Conservation (phyloP, 2,113 vertebrate species). For the Psittacula cyanocephala region DNA sequence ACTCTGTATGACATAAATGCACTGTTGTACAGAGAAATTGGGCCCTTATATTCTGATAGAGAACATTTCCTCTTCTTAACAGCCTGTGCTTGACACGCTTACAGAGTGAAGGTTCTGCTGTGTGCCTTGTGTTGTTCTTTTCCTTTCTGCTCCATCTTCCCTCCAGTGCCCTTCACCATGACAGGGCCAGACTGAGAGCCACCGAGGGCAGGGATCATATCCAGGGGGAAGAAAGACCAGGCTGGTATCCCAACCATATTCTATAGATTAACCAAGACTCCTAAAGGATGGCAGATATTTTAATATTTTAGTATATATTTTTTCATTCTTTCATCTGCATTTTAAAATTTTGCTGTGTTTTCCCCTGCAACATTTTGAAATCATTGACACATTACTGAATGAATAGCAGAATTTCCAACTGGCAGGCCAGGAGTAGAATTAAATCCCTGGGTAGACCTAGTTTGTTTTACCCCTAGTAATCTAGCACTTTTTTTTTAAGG, state of each 20-base stretch:
- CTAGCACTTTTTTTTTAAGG: not conserved
- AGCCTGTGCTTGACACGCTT: not conserved
- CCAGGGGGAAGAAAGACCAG: not conserved
- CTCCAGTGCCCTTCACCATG: not conserved
- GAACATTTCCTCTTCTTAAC: not conserved
- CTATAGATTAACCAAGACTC: not conserved
- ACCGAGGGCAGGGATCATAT: not conserved
- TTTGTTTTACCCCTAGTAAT: not conserved
- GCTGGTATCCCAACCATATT: not conserved
- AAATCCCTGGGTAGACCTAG: not conserved
- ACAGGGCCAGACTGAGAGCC: not conserved
- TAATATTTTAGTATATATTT: not conserved
- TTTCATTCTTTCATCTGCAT: not conserved
- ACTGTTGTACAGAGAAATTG: slow-evolving; percentile 9
- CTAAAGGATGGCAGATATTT: not conserved
- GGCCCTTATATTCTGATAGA: not conserved
- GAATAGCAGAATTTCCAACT: not conserved
- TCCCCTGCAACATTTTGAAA: not conserved
- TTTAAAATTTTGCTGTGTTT: not conserved
- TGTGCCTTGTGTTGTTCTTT: not conserved
- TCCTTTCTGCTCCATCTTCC: not conserved
- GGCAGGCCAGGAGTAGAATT: not conserved
- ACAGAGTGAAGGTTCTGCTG: not conserved
- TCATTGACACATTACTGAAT: not conserved
- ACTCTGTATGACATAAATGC: not conserved